Conservation (phyloP, 2,888 invertebrate genomes). For the Drosophila aldrichi region DNA sequence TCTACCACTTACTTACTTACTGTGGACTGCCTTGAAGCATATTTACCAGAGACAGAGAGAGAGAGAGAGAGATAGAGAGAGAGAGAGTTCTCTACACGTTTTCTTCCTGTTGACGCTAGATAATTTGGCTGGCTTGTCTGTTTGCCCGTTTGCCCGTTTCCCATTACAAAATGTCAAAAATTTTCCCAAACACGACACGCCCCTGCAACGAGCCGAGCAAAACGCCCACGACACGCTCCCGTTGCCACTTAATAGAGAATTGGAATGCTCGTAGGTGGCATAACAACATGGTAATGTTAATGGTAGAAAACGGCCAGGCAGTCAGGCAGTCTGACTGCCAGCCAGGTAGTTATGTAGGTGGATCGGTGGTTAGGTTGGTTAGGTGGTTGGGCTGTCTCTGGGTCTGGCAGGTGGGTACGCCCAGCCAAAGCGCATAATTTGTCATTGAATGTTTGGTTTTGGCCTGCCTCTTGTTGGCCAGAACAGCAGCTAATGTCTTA, state of each 20-base stretch:
- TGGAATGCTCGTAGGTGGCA: constrained; percentile 70
- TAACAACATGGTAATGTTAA: constrained; percentile 62
- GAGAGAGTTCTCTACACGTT: constrained; percentile 47
- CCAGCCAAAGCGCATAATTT: constrained; percentile 74
- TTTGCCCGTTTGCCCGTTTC: constrained; percentile 36
- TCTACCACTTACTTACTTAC: constrained; percentile 17
- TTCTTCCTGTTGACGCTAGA: constrained; percentile 76
- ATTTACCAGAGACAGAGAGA: constrained; percentile 38
- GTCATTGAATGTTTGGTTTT: constrained; percentile 81
- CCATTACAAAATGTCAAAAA: constrained; percentile 79
- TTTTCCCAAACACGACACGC: constrained; percentile 56
- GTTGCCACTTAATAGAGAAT: constrained; percentile 36
- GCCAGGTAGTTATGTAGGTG: constrained; percentile 46
- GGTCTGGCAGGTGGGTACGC: constrained; percentile 57
- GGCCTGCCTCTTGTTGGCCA: constrained; percentile 25
- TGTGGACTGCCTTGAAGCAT: constrained; percentile 29
- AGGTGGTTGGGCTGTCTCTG: constrained; percentile 9
- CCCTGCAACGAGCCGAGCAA: constrained; percentile 48
- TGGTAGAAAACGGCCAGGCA: constrained; percentile 38
- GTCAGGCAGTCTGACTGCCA: constrained; percentile 40
- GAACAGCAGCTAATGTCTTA: constrained; percentile 65
- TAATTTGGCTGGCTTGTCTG: constrained; percentile 68
- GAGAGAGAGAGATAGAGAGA: constrained; percentile 32
- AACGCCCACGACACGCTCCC: constrained; percentile 72
- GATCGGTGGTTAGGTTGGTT: constrained; percentile 22